Evolutionary conservation across 2,797 vertebrate genomes (phyloP).

Genomic region (Petrocephalus sullivani): DNA sequence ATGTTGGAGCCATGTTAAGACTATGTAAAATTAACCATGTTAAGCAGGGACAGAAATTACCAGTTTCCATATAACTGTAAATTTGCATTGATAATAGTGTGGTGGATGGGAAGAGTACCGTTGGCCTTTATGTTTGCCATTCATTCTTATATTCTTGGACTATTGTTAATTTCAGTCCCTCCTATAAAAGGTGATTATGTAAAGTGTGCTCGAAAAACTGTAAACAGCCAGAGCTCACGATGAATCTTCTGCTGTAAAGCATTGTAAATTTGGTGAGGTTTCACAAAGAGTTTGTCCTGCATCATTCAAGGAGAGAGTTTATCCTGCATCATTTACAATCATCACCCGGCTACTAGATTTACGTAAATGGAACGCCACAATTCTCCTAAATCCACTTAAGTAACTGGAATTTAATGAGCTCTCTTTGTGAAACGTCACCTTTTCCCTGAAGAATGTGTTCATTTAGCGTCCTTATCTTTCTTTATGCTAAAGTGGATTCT

Average conservation of each 20-base stretch:
- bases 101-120: not conserved
- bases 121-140: conserved; percentile 16
- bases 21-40: conserved; percentile 26
- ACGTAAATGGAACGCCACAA: not conserved
- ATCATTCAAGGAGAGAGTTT: conserved; percentile 75
- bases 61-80: conserved; percentile 19
- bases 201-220: conserved; percentile 20
- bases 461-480: conserved; percentile 99
- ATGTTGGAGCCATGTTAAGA: conserved; percentile 32
- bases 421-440: conserved; percentile 93
- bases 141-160: conserved; percentile 31
- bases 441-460: conserved; percentile 74
- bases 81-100: not conserved
- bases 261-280: conserved; percentile 74
- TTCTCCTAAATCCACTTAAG: not conserved
- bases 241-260: conserved; percentile 36
- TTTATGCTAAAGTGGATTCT: conserved; percentile 99
- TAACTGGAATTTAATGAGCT: conserved; percentile 35
- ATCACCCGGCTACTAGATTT: not conserved
- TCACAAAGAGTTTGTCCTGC: conserved; percentile 79
- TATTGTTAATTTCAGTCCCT: conserved; percentile 29
- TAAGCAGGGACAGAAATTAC: conserved; percentile 26
- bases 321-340: not conserved
- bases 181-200: conserved; percentile 25
- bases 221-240: conserved; percentile 14